phyloP scores from a whole-genome alignment of 2,797 vertebrate genomes.

The Spondyliosoma cantharus region DNA sequence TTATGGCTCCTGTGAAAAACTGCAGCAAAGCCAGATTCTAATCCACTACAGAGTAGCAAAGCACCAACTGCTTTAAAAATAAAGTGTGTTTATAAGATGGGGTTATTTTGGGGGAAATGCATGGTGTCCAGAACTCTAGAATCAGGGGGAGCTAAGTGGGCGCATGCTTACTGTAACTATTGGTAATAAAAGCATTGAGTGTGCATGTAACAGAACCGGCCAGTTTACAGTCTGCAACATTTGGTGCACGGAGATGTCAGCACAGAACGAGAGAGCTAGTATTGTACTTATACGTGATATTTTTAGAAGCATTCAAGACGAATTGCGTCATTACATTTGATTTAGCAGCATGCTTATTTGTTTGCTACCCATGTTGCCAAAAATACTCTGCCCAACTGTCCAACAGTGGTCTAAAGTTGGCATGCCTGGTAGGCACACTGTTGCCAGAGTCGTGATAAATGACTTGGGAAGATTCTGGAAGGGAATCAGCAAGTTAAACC shows the following conservation, averaged over 20 bases:
- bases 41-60: neutral
- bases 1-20: neutral
- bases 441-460: slow-evolving; percentile 41
- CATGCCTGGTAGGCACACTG: neutral
- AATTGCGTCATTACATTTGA: neutral
- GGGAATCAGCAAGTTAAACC: neutral
- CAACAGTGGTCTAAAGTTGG: slow-evolving; percentile 19
- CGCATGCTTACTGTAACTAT: neutral
- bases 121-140: neutral
- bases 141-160: neutral
- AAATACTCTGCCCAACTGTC: slow-evolving; percentile 11
- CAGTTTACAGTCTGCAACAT: neutral
- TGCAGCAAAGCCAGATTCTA: neutral
- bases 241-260: neutral
- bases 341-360: slow-evolving; percentile 7
- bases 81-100: neutral
- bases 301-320: neutral
- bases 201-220: too few species aligned
- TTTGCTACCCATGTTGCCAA: slow-evolving; percentile 17
- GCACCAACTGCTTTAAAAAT: neutral
- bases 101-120: neutral
- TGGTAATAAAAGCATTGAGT: neutral
- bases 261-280: neutral
- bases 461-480: slow-evolving; percentile 8
- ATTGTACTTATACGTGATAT: neutral